Percentiles rank a stretch among this genome's conserved stretches.
phyloP scores from a whole-genome alignment of 2,888 invertebrate species.

The Dilophus febrilis region DNA sequence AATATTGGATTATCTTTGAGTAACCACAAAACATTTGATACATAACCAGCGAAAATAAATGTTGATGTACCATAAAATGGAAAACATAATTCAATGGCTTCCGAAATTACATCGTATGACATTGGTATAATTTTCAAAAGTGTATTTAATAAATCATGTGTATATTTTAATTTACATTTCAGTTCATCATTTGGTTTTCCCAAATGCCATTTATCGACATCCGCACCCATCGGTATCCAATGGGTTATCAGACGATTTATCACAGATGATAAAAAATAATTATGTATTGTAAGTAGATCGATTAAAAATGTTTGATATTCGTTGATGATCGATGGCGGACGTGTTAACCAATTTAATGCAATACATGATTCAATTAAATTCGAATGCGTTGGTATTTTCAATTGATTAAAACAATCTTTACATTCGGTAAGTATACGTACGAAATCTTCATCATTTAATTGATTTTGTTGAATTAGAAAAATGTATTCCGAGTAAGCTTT shows the following conservation, averaged over 20 bases:
- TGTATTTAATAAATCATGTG: slow-evolving; percentile 38
- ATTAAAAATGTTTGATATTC: slow-evolving; percentile 46
- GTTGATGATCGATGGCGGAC: slow-evolving; percentile 31
- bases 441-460: too few relatives aligned
- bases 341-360: slow-evolving; percentile 38
- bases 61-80: slow-evolving; percentile 59
- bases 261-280: slow-evolving; percentile 42
- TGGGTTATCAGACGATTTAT: slow-evolving; percentile 40
- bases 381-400: too few relatives aligned
- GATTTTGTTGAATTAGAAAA: too few relatives aligned
- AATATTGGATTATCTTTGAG: slow-evolving; percentile 56
- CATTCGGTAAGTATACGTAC: too few relatives aligned
- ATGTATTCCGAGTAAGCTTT: too few relatives aligned
- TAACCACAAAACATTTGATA: slow-evolving; percentile 62
- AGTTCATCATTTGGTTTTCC: slow-evolving; percentile 38
- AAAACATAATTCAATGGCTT: slow-evolving; percentile 44
- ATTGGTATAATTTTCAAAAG: slow-evolving; percentile 34
- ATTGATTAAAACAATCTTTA: too few relatives aligned
- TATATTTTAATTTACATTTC: slow-evolving; percentile 38
- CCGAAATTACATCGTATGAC: slow-evolving; percentile 50
- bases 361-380: slow-evolving; percentile 36
- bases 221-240: slow-evolving; percentile 37
- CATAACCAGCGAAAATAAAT: slow-evolving; percentile 53
- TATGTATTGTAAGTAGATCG: slow-evolving; percentile 50
- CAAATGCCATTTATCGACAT: slow-evolving; percentile 39